phyloP scores from a whole-genome alignment of 2,797 vertebrate species.

The Pempheris klunzingeri region DNA sequence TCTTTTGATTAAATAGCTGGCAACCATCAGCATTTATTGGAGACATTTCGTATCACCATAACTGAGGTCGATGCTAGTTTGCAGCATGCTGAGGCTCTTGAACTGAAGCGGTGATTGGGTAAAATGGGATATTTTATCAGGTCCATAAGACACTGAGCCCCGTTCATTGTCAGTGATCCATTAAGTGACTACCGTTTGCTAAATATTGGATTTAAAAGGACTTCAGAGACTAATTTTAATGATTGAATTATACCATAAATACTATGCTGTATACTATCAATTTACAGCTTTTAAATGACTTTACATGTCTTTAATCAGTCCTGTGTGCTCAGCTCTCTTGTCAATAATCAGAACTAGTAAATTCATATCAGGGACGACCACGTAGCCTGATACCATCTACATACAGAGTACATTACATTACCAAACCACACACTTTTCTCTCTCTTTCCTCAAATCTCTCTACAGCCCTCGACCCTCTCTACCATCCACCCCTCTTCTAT shows the following conservation, averaged over 20 bases:
- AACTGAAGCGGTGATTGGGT: conserved; percentile 9
- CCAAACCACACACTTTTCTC: conserved; percentile 51
- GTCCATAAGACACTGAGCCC: background rate
- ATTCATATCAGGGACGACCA: conserved; percentile 53
- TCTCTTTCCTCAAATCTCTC: conserved; percentile 33
- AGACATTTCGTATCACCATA: conserved; percentile 5
- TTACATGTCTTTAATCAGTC: background rate
- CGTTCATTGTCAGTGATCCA: background rate
- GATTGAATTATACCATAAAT: background rate
- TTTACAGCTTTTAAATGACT: background rate
- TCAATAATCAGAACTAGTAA: conserved; percentile 30
- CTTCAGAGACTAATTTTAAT: background rate
- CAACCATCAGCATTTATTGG: conserved; percentile 44
- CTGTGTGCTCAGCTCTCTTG: background rate
- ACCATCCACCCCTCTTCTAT: conserved; percentile 1
- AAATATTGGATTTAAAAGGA: background rate
- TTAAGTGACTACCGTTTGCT: background rate
- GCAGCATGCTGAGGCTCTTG: background rate
- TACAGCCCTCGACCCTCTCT: conserved; percentile 14
- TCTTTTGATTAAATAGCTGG: conserved; percentile 40
- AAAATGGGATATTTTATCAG: conserved; percentile 16
- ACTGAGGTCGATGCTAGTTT: conserved; percentile 5
- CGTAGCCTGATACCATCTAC: conserved; percentile 65
- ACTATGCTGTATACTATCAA: too few relatives aligned
- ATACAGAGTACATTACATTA: conserved; percentile 72